Evolutionary conservation across 2,888 invertebrate species (phyloP).

Genomic region (Euplexia lucipara): DNA sequence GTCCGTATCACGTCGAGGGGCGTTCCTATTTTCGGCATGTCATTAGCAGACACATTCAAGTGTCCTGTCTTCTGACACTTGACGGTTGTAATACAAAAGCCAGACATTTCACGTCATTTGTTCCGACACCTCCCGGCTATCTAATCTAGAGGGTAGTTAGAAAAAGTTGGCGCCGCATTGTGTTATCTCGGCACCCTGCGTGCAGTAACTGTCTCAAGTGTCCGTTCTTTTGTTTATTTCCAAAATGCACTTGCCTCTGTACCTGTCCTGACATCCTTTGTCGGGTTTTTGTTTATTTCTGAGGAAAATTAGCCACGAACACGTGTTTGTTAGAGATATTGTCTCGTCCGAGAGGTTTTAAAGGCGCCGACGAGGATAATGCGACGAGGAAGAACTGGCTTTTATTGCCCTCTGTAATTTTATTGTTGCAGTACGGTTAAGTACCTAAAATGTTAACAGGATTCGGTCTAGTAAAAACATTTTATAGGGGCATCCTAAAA

Average conservation of each 20-base stretch:
- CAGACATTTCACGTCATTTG: conserved; percentile 88
- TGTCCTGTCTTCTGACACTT: conserved; percentile 71
- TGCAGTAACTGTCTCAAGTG: conserved; percentile 78
- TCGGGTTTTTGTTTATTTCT: conserved; percentile 70
- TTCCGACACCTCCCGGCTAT: conserved; percentile 83
- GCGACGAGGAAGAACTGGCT: conserved; percentile 41
- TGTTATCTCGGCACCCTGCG: conserved; percentile 76
- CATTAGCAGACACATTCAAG: conserved; percentile 71
- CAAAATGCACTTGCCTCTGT: conserved; percentile 80
- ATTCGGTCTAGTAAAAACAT: conserved; percentile 9
- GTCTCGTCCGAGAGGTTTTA: conserved; percentile 69
- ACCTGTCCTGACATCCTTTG: conserved; percentile 80
- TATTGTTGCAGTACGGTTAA: conserved; percentile 52
- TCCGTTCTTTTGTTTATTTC: conserved; percentile 77
- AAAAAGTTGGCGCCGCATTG: conserved; percentile 89
- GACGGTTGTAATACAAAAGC: conserved; percentile 82
- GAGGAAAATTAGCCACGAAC: conserved; percentile 78
- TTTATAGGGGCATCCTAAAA: conserved; percentile 22
- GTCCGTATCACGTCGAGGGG: conserved; percentile 45
- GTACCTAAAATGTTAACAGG: conserved; percentile 18
- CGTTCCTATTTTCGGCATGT: conserved; percentile 69
- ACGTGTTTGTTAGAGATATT: conserved; percentile 75
- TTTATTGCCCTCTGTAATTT: conserved; percentile 59
- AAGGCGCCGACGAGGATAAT: conserved; percentile 65
- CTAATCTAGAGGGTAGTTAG: conserved; percentile 74